Base-by-base conservation (phyloP, 2,888 invertebrate species). In the Melanchra persicariae region DNA sequence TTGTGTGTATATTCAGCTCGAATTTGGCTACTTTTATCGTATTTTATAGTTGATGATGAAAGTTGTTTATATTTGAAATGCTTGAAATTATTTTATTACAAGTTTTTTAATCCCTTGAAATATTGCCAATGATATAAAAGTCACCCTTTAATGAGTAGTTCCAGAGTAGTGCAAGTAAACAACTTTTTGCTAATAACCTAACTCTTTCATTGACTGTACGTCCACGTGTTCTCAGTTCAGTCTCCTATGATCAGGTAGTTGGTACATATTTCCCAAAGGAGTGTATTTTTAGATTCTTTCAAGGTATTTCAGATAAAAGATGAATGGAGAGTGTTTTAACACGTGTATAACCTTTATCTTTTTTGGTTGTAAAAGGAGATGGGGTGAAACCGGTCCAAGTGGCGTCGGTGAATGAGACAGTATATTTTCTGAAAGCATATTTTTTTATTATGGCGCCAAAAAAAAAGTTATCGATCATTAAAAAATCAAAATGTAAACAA, bases 211-310 rank as follows among this genome's bases (percentile, higher is more conserved):
- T 30, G 59, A 26, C 30, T 54, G 71, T 58, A 78, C 61, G 8
- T 30, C 9, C 55, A 57, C 49, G 26, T 70, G 51, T 49, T 34
- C 9, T 26, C 40, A 67, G 22, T 63, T 55, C 54, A 17, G 15
- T 45, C 51, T 10, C 12, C 19, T 79, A 34, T 47, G 58, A 57
- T 54, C 37, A 26, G 15, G 45, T 61, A 77, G 66, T 68, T 63
- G 60, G 24, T 54, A 70, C 34, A 64, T 59, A 81, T 70, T 78
- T 80, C 82, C 82, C 82, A 55, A 15, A 51, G 69, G 78, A 51
- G 15, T 40, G 40, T 70, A 77, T 81, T 55, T 79, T 78, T 81
- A 59, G 61, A 75, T 70, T 57, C 60, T 70, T 80, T 60, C 59
- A 52, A 80, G 34, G 37, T 26, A 45, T 37, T 62, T 57, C n/a